phyloP scores from a whole-genome alignment of 2,888 invertebrate genomes.

The Molanna angustata region DNA sequence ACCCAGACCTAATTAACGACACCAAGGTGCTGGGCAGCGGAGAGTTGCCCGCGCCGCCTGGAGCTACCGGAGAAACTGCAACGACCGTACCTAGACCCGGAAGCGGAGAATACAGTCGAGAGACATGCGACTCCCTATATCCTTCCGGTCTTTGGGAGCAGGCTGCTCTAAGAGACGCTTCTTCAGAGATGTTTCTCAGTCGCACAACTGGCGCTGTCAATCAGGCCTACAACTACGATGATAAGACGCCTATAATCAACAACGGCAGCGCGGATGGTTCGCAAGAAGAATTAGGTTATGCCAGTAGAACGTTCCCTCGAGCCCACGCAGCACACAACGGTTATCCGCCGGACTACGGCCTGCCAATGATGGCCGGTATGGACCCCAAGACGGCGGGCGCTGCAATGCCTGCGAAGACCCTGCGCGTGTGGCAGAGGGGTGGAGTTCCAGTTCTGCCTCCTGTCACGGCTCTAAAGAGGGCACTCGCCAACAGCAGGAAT shows the following conservation, averaged over 20 bases:
- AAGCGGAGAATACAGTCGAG: slow-evolving; percentile 77
- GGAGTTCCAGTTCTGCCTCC: slow-evolving; percentile 81
- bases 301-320: slow-evolving; percentile 61
- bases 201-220: slow-evolving; percentile 58
- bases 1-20: slow-evolving; percentile 84
- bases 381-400: slow-evolving; percentile 44
- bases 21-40: slow-evolving; percentile 65
- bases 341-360: slow-evolving; percentile 76
- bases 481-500: slow-evolving; percentile 77
- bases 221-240: slow-evolving; percentile 62
- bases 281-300: slow-evolving; percentile 60
- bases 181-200: slow-evolving; percentile 51
- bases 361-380: slow-evolving; percentile 61
- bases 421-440: slow-evolving; percentile 84
- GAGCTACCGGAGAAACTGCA: slow-evolving; percentile 36
- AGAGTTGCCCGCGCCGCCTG: slow-evolving; percentile 44
- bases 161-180: slow-evolving; percentile 47
- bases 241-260: slow-evolving; percentile 73
- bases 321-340: slow-evolving; percentile 52
- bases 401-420: slow-evolving; percentile 64
- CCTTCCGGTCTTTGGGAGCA: slow-evolving; percentile 79
- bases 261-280: slow-evolving; percentile 58
- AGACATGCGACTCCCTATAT: slow-evolving; percentile 71
- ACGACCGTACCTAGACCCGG: slow-evolving; percentile 50
- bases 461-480: slow-evolving; percentile 80